phyloP scores from a whole-genome alignment of 2,888 invertebrate species.

The Nomada hirtipes region DNA sequence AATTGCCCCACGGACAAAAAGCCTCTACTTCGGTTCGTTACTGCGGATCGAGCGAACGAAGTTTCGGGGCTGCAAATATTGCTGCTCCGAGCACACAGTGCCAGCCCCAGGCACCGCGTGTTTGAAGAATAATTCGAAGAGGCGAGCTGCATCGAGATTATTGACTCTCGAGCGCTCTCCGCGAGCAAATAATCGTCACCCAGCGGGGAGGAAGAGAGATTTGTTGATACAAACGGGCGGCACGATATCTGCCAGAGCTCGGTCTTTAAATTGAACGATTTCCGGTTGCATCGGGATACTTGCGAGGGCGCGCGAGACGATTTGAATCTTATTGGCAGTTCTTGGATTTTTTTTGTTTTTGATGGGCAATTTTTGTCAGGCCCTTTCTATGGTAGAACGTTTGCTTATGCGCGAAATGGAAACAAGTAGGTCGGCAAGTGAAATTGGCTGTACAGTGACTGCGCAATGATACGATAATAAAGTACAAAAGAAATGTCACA shows the following conservation, averaged over 20 bases:
- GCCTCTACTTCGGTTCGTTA: constrained; percentile 17
- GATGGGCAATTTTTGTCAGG: too few species aligned
- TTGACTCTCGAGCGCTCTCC: constrained; percentile 55
- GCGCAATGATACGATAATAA: too few species aligned
- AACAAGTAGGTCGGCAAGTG: too few species aligned
- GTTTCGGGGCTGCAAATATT: constrained; percentile 60
- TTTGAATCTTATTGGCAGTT: too few species aligned
- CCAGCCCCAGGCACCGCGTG: constrained; percentile 22
- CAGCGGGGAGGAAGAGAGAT: constrained; percentile 10
- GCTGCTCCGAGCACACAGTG: constrained; percentile 43
- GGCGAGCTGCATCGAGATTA: constrained; percentile 55
- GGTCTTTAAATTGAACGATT: constrained; percentile 41
- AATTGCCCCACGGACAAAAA: constrained; percentile 52
- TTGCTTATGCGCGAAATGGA: too few species aligned
- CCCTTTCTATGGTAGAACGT: too few species aligned
- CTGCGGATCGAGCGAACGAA: constrained; percentile 22
- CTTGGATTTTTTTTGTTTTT: too few species aligned
- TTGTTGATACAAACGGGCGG: constrained; percentile 37
- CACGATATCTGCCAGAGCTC: background rate
- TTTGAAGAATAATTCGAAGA: constrained; percentile 62
- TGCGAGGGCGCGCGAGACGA: too few species aligned
- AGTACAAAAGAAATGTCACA: too few species aligned
- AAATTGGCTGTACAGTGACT: too few species aligned
- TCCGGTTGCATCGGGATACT: background rate
- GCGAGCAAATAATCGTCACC: constrained; percentile 53